phyloP scores from a whole-genome alignment of 2,113 vertebrate genomes.

The Desmodus rotundus region DNA sequence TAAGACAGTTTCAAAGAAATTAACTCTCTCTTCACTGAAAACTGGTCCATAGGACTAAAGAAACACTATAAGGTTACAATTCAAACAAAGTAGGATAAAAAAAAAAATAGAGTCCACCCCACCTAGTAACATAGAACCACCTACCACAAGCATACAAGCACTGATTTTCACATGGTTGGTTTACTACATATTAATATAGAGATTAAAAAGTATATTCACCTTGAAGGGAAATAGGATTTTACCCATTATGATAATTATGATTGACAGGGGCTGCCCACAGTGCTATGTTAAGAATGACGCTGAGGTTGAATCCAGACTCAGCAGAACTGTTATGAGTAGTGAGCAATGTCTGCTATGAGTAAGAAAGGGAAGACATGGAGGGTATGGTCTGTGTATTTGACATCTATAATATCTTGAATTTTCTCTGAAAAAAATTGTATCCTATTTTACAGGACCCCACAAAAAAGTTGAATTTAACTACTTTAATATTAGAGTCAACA shows the following conservation, averaged over 20 bases:
- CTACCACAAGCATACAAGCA: neutral
- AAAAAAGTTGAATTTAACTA: neutral
- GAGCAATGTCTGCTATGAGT: neutral
- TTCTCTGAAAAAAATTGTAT: constrained; percentile 14
- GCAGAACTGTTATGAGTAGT: neutral
- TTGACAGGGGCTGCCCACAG: neutral
- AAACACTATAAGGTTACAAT: neutral
- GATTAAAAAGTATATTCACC: neutral
- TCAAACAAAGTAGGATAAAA: neutral
- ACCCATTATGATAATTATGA: neutral
- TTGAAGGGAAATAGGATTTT: neutral
- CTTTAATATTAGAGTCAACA: neutral
- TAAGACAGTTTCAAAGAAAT: neutral
- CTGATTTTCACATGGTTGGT: neutral
- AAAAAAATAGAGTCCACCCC: neutral
- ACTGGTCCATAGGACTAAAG: neutral
- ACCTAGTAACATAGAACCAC: neutral
- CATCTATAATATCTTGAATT: neutral
- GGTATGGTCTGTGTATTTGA: neutral
- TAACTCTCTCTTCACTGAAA: neutral
- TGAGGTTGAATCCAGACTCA: neutral
- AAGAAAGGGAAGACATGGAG: neutral
- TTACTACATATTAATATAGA: neutral
- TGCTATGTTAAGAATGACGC: neutral
- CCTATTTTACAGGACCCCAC: neutral